Conservation (phyloP, 2,797 vertebrate genomes). For the Cuniculus paca region DNA sequence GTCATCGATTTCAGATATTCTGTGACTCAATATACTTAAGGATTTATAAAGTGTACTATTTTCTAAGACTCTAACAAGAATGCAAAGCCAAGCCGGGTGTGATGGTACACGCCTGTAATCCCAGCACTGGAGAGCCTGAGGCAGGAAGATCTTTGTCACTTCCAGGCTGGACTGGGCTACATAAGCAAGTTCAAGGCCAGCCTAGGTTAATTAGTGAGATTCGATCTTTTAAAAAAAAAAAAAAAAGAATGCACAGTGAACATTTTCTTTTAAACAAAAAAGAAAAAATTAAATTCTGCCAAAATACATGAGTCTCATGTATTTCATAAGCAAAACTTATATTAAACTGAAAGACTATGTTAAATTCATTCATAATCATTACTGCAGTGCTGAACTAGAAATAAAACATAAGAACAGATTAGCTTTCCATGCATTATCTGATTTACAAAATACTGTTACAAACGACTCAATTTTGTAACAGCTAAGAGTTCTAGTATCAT, state of each 20-base stretch:
- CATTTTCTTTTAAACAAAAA: neutral
- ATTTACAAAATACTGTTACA: slow-evolving; percentile 48
- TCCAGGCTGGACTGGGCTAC: too few relatives aligned
- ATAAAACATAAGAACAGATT: slow-evolving; percentile 38
- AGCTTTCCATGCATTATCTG: neutral
- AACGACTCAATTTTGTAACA: slow-evolving; percentile 49
- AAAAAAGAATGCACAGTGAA: slow-evolving; percentile 5
- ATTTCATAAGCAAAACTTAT: slow-evolving; percentile 22
- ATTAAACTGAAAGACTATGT: neutral
- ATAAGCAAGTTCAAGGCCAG: too few relatives aligned
- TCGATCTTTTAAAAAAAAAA: too few relatives aligned
- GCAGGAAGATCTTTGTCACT: too few relatives aligned
- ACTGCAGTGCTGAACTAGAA: slow-evolving; percentile 1
- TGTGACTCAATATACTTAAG: slow-evolving; percentile 14
- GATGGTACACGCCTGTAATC: too few relatives aligned
- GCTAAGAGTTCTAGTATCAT: slow-evolving; percentile 10
- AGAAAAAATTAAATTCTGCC: neutral
- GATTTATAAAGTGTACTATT: slow-evolving; percentile 30
- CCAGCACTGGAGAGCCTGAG: too few relatives aligned
- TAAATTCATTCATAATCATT: slow-evolving; percentile 7
- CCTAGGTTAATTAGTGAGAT: too few relatives aligned
- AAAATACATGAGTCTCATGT: neutral
- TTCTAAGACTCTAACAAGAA: slow-evolving; percentile 4
- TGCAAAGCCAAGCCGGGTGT: neutral
- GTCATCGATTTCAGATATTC: slow-evolving; percentile 53